Conservation (phyloP, 2,888 invertebrate species). For the Netelia virgata region DNA sequence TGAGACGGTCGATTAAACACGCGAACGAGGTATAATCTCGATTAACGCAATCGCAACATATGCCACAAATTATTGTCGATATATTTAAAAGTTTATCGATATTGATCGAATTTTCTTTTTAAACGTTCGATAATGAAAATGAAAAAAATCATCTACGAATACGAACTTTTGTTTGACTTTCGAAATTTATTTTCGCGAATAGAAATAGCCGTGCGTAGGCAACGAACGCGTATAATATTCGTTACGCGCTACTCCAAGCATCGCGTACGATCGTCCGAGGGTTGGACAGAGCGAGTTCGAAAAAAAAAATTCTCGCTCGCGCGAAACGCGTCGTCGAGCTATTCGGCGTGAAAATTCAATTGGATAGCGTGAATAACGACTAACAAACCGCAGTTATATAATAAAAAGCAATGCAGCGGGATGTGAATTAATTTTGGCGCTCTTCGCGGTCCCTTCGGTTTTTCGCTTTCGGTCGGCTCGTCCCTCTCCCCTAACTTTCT, state of each 20-base stretch:
- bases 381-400: conserved; percentile 85
- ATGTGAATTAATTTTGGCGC: conserved; percentile 83
- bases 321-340: conserved; percentile 54
- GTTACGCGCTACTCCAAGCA: background rate
- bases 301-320: conserved; percentile 40
- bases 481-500: conserved; percentile 61
- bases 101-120: too few species aligned
- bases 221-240: background rate
- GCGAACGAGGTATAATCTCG: conserved; percentile 12
- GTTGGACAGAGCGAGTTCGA: conserved; percentile 2
- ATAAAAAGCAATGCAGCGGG: conserved; percentile 84
- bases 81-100: too few species aligned
- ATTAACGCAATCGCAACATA: background rate
- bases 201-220: background rate
- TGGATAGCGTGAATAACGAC: conserved; percentile 83
- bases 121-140: too few species aligned
- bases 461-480: conserved; percentile 50
- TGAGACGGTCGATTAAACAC: conserved; percentile 73
- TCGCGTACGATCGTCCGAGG: conserved; percentile 2
- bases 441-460: conserved; percentile 52
- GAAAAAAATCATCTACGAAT: too few species aligned
- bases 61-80: background rate
- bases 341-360: conserved; percentile 79
- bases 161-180: too few species aligned
- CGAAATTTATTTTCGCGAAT: too few species aligned